Evolutionary conservation across 1,140 invertebrate species (phyloP).

Genomic region (Neotoxoptera formosana): DNA sequence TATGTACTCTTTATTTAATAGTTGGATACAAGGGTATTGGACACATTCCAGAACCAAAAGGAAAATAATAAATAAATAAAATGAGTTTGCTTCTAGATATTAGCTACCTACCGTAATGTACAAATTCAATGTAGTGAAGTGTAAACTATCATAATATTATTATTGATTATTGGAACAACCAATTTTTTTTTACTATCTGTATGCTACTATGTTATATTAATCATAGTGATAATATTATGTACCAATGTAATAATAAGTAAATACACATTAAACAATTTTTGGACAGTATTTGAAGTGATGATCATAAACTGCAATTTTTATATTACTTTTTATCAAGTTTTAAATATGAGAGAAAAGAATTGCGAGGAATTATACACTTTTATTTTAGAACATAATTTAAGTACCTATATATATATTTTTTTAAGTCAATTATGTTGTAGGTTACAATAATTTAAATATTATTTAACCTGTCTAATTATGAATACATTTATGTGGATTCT

Average conservation of each 20-base stretch:
- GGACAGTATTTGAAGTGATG: neutral
- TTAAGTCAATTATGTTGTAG: neutral
- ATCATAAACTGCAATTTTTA: neutral
- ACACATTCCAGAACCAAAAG: neutral
- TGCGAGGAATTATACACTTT: neutral
- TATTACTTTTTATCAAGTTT: neutral
- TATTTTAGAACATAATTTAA: neutral
- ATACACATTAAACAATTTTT: neutral
- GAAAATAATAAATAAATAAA: conserved; percentile 24
- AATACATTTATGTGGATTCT: neutral
- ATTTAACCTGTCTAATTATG: neutral
- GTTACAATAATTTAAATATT: neutral
- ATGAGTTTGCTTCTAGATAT: neutral
- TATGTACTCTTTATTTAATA: conserved; percentile 4
- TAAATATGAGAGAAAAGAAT: neutral
- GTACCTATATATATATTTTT: no score
- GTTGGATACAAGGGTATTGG: neutral
- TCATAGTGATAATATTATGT: neutral
- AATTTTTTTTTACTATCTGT: neutral
- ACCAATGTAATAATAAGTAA: neutral
- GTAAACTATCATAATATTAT: neutral
- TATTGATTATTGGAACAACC: neutral
- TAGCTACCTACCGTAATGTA: neutral
- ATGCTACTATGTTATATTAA: neutral
- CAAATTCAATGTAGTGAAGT: neutral